phyloP scores from a whole-genome alignment of 2,797 vertebrate genomes.

The Zalophus californianus region DNA sequence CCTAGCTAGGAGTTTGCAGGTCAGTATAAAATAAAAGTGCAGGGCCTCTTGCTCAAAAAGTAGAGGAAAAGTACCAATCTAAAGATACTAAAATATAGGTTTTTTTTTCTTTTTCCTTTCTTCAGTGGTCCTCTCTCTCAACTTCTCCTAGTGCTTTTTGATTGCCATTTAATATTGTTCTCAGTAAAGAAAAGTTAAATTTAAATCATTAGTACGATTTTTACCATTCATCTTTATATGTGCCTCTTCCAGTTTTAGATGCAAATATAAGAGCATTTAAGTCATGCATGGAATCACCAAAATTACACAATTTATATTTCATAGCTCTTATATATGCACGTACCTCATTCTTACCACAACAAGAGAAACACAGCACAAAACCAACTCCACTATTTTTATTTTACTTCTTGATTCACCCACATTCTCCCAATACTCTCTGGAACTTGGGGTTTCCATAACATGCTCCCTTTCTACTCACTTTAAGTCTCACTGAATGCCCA shows the following conservation, averaged over 20 bases:
- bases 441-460: neutral
- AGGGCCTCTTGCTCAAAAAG: neutral
- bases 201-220: neutral
- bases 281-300: neutral
- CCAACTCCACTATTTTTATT: neutral
- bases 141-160: neutral
- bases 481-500: neutral
- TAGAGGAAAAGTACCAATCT: neutral
- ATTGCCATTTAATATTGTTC: neutral
- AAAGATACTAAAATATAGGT: neutral
- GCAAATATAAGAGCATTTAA: neutral
- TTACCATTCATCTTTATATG: neutral
- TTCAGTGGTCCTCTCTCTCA: neutral
- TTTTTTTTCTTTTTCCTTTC: neutral
- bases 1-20: neutral
- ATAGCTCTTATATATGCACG: neutral
- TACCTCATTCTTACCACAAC: neutral
- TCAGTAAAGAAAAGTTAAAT: conserved; percentile 21
- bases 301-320: neutral
- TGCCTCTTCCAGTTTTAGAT: neutral
- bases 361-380: neutral
- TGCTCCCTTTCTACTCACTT: neutral
- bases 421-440: neutral
- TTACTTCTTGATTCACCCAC: neutral
- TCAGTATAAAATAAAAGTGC: neutral